Conservation (phyloP, 2,113 vertebrate genomes). For the Ceyx cyanopectus region DNA sequence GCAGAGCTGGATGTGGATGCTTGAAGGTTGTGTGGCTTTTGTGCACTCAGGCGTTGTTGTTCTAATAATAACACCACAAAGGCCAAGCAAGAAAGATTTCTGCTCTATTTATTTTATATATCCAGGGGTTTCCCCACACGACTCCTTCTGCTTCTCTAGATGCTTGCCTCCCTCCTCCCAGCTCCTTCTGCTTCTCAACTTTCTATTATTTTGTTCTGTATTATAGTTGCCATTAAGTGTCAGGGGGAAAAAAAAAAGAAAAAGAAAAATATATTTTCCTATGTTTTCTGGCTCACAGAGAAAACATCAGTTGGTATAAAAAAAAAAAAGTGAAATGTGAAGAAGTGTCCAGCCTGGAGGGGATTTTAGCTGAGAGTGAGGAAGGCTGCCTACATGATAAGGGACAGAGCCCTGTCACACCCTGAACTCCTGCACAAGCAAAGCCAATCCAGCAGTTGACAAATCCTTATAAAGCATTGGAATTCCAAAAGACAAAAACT, state of each 20-base stretch:
- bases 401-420: neutral
- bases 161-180: neutral
- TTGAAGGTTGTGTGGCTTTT: constrained; percentile 59
- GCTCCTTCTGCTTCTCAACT: constrained; percentile 17
- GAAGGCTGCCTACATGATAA: neutral
- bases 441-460: rapidly evolving
- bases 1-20: constrained; percentile 39
- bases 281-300: neutral
- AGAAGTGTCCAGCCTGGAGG: neutral
- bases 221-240: neutral
- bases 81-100: constrained; percentile 73
- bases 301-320: neutral
- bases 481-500: neutral
- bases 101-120: constrained; percentile 73
- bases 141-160: constrained; percentile 57
- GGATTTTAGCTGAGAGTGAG: neutral
- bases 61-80: constrained; percentile 77
- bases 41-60: constrained; percentile 57
- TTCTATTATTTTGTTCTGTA: neutral
- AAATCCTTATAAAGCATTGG: neutral
- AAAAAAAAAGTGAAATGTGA: neutral
- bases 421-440: neutral
- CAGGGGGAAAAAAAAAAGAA: neutral
- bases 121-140: constrained; percentile 31
- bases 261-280: neutral